Percentiles rank a stretch among this genome's conserved stretches.
These are phyloP conservation scores for Manacus vitellinus DNA, from an alignment of 2,113 vertebrate genomes.

Conservation along the genomic window DNA sequence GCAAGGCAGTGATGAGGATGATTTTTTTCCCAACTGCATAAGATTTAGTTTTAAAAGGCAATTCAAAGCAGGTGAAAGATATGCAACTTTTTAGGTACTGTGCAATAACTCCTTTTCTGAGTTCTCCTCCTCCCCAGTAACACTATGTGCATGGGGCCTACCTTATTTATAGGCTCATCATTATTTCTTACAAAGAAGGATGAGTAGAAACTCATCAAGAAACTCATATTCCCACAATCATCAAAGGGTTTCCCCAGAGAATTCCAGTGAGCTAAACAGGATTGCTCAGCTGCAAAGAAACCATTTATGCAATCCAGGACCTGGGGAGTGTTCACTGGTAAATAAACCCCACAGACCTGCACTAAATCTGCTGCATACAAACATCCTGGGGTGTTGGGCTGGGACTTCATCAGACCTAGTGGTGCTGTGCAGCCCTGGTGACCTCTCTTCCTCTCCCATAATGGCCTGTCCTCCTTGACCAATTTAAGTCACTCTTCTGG, in stretches of 20 bases:
- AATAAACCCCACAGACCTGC: accelerated
- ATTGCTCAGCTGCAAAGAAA: neutral
- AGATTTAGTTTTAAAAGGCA: neutral
- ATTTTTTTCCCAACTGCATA: neutral
- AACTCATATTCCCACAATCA: neutral
- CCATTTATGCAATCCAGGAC: neutral
- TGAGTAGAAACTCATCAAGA: neutral
- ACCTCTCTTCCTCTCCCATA: neutral
- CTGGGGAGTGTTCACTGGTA: neutral
- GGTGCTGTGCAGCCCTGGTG: neutral
- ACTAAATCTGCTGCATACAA: neutral
- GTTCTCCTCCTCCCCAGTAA: neutral
- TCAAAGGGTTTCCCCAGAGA: neutral
- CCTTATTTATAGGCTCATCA: neutral
- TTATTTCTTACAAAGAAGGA: neutral
- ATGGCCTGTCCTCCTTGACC: neutral
- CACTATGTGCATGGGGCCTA: neutral
- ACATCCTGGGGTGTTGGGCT: neutral
- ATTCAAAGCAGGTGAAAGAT: neutral
- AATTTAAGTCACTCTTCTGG: neutral
- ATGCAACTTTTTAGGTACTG: neutral
- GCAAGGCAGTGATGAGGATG: neutral
- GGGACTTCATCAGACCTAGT: neutral
- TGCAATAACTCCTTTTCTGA: neutral
- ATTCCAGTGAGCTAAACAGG: neutral